Evolutionary conservation across 2,888 invertebrate genomes (phyloP), one percentile per base, ranked within the genome.

Genomic region (Sesia apiformis): DNA sequence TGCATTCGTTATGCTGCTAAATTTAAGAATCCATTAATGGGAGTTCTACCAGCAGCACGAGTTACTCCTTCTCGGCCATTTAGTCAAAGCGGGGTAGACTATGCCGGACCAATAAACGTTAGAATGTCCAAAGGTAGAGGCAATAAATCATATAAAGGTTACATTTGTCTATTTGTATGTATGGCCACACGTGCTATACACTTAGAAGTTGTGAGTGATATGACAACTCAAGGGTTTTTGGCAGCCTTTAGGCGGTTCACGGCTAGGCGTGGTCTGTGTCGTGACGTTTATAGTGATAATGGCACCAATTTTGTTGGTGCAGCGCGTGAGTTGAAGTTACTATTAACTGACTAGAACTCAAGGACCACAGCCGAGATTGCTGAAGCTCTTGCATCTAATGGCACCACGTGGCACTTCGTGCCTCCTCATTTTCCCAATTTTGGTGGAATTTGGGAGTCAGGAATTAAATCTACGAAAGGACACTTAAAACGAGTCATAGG

Each of bases 191-290:
- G 55, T 0, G 63, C 62, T 6, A 54, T 66, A 3, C 51, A 51
- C 39, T 39, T 51, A 7, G 51, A 51, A 7, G 39, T 39, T 4
- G 51, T 51, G 3, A 39, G 39, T 5, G 51, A 64, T 43, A 49
- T 73, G 4, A 58, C 66, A 5, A 56, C 71, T 0, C 58, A 66
- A 49, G 64, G 62, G 0, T 64, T 62, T 39, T 55, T 63, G 6
- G 57, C 60, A 4, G 64, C 64, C 4, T 64, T 62, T 38, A 39
- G 53, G 8, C 53, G 64, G 0, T 64, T 67, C 52, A 56, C 59
- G 0, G 49, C 64, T 1, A 49, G 64, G 7, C 55, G 62, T 40
- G 62, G 61, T 0, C 54, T 56, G 53, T 56, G 58, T 53, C 23
- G 38, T 5, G 53, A 57, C 5, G 4, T 64, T 38, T 60, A 38